phyloP scores from a whole-genome alignment of 2,888 invertebrate genomes.

The Meloe dianella region DNA sequence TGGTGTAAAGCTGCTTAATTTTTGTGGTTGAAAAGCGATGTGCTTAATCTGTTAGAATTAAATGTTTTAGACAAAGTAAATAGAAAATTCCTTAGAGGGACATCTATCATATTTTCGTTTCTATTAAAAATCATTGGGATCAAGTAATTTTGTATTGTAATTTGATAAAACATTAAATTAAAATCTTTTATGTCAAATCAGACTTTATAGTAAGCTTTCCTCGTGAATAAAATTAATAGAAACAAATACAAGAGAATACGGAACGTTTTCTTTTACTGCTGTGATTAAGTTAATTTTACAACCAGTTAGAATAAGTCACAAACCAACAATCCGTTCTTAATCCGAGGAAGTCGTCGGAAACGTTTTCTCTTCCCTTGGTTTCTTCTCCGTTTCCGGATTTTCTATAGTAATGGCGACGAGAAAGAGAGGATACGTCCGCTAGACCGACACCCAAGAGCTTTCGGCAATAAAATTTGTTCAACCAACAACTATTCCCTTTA shows the following conservation, averaged over 20 bases:
- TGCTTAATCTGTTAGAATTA: background rate
- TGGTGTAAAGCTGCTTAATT: slow-evolving; percentile 12
- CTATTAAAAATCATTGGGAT: background rate
- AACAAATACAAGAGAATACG: slow-evolving; percentile 40
- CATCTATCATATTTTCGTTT: background rate
- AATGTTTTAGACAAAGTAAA: background rate
- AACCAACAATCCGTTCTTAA: slow-evolving; percentile 55
- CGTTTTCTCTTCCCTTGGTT: background rate
- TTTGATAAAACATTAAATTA: background rate
- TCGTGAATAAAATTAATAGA: slow-evolving; percentile 41
- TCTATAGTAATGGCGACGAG: background rate
- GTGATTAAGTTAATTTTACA: slow-evolving; percentile 56
- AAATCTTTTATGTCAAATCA: background rate
- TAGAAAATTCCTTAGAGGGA: background rate
- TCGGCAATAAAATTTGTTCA: background rate
- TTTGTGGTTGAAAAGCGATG: background rate
- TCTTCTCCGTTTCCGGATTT: background rate
- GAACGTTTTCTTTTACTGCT: slow-evolving; percentile 52
- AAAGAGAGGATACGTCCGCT: background rate
- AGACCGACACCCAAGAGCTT: background rate
- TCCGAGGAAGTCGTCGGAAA: slow-evolving; percentile 39
- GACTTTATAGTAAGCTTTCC: background rate
- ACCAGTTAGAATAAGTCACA: slow-evolving; percentile 53
- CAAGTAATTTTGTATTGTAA: background rate
- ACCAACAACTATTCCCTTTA: background rate